Evolutionary conservation across 2,888 invertebrate species (phyloP), one percentile per base, ranked within the genome.

Genomic region (Dryocosmus kuriphilus): DNA sequence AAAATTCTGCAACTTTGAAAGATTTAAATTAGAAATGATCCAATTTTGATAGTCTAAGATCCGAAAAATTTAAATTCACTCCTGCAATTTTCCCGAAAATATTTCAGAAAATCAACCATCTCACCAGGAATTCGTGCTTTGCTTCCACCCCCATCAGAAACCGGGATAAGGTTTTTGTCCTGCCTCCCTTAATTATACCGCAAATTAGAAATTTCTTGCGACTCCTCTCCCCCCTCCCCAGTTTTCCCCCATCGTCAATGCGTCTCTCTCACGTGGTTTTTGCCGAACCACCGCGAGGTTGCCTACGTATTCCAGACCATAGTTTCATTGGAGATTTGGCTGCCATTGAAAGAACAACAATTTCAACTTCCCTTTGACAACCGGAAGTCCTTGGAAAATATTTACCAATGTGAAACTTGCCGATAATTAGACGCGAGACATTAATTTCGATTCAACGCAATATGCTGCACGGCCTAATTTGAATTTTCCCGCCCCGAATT

Each of bases 141-240:
- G 85, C 87, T 85, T 85, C 84, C 84, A 81, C 74, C 79, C 77
- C 79, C 80, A 84, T 87, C 84, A 87, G 88, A 88, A 88, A 88
- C 86, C 86, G 83, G 86, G 85, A 85, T 82, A 86, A 83, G 79
- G 82, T 90, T 91, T 91, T 90, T 90, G 90, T 84, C 80, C 77
- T 80, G 86, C 81, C 88, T 87, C 89, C 90, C 90, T 91, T 90
- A 91, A 90, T 90, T 91, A 90, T 91, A 89, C 90, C 90, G 89
- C 90, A 91, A 91, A 90, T 91, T 91, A 91, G 90, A 90, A 91
- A 91, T 90, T 89, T 89, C 89, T 89, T 89, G 88, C 85, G 77
- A 74, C 83, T 80, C 84, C 77, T 81, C 80, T 80, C 81, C 81
- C 81, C 30, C 22, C 62, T 75, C 63, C 79, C 35, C 60, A 38